Conservation (phyloP, 2,888 invertebrate genomes). For the Lasioglossum malachurum region DNA sequence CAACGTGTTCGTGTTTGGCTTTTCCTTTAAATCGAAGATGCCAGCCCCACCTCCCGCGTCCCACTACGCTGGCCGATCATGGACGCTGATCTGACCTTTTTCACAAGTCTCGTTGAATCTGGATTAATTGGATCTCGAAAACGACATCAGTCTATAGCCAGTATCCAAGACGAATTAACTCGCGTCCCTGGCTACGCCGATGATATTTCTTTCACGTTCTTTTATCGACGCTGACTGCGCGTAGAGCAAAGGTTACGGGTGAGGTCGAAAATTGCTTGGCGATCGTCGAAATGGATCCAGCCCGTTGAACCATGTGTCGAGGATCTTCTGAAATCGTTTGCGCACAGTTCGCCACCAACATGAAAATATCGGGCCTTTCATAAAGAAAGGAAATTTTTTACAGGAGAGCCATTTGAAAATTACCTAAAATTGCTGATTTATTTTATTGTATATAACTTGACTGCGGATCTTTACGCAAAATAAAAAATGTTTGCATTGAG, state of each 20-base stretch:
- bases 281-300: not conserved
- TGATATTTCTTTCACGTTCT: slow-evolving; percentile 21
- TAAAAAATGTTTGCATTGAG: no score
- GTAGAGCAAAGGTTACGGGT: slow-evolving; percentile 25
- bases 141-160: not conserved
- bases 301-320: not conserved
- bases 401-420: no score
- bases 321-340: not conserved
- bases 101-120: slow-evolving; percentile 24
- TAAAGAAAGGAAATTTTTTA: no score
- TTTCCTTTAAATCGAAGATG: not conserved
- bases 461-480: no score
- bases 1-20: not conserved
- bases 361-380: not conserved
- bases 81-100: not conserved
- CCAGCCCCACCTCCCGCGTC: not conserved
- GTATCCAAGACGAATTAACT: slow-evolving; percentile 3
- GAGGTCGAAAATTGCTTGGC: not conserved
- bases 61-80: not conserved
- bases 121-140: slow-evolving; percentile 50
- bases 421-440: no score
- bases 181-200: not conserved
- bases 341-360: not conserved
- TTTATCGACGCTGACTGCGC: not conserved
- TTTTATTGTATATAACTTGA: no score